These are phyloP conservation scores for Lagodon rhomboides DNA, from an alignment of 2,797 vertebrate genomes.

Conservation along the genomic window DNA sequence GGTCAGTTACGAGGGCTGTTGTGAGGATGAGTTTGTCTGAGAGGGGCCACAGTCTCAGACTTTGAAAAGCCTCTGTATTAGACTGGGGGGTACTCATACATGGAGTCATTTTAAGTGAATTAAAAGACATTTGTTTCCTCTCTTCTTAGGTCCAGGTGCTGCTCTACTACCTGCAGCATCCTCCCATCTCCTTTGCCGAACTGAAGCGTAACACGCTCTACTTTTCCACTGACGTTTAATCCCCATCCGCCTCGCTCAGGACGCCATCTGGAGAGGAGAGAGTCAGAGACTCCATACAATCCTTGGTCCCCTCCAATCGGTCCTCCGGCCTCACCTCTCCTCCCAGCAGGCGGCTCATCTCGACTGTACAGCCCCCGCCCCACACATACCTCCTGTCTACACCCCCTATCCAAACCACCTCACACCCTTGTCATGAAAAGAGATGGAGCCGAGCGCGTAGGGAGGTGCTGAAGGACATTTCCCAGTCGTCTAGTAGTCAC, in stretches of 20 bases:
- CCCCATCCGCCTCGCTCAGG: slow-evolving; percentile 52
- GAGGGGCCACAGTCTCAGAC: too few relatives aligned
- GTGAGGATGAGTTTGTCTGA: too few relatives aligned
- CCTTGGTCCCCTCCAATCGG: slow-evolving; percentile 40
- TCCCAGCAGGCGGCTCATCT: slow-evolving; percentile 71
- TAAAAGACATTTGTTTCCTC: neutral
- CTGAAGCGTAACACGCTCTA: slow-evolving; percentile 98
- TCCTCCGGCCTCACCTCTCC: slow-evolving; percentile 57
- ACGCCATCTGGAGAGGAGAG: slow-evolving; percentile 52
- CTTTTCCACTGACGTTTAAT: slow-evolving; percentile 98
- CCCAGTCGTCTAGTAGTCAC: slow-evolving; percentile 64
- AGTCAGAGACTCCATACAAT: slow-evolving; percentile 58
- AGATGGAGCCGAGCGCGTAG: slow-evolving; percentile 44
- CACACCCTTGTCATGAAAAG: slow-evolving; percentile 3
- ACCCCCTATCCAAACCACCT: neutral
- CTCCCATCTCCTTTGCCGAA: slow-evolving; percentile 95
- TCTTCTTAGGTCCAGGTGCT: slow-evolving; percentile 95
- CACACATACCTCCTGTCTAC: neutral
- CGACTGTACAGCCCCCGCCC: slow-evolving; percentile 69
- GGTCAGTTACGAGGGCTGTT: neutral
- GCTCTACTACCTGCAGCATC: slow-evolving; percentile 98
- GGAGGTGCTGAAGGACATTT: slow-evolving; percentile 58
- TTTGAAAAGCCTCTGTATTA: neutral
- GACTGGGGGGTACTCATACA: neutral
- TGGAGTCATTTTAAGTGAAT: neutral